These are phyloP conservation scores for Agonopterix arenella DNA, from an alignment of 2,888 invertebrate species.

Conservation along the genomic window DNA sequence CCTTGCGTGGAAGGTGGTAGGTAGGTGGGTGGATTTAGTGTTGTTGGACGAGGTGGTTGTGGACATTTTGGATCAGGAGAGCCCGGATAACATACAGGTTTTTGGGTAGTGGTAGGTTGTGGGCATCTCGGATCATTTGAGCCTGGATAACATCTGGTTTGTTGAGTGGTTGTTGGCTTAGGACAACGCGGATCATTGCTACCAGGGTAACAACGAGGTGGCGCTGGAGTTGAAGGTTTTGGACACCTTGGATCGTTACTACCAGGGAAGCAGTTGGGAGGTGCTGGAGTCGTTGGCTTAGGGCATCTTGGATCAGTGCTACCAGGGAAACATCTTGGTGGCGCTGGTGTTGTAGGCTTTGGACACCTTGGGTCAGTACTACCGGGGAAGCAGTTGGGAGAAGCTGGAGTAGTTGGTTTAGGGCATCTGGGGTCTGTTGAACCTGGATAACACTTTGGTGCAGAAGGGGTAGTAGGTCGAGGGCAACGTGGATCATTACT, in stretches of 20 bases:
- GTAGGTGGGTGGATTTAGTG: too few species aligned
- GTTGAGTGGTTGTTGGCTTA: conserved; percentile 18
- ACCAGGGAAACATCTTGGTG: conserved; percentile 27
- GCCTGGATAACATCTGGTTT: conserved; percentile 22
- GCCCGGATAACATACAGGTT: too few species aligned
- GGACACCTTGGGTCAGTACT: conserved; percentile 33
- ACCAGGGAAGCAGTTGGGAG: conserved; percentile 27
- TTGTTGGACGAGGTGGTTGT: conserved; percentile 9
- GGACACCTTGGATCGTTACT: conserved; percentile 40
- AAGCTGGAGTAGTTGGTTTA: conserved; percentile 10
- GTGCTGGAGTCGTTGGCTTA: conserved; percentile 19
- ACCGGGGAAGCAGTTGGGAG: conserved; percentile 28
- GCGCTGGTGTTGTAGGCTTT: conserved; percentile 19
- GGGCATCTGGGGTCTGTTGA: conserved; percentile 31
- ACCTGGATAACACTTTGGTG: conserved; percentile 36
- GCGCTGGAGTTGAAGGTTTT: conserved; percentile 19
- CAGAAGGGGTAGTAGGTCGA: conserved; percentile 19
- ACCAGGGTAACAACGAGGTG: conserved; percentile 35
- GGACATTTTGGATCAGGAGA: too few species aligned
- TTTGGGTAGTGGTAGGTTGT: conserved; percentile 13
- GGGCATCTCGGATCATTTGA: conserved; percentile 22
- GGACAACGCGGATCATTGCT: conserved; percentile 41
- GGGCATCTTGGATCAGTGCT: conserved; percentile 23
- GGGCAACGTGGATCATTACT: conserved; percentile 25
- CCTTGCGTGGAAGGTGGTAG: too few species aligned